A percentile compares a stretch with the other conserved stretches of the same genome.
Evolutionary conservation across 2,113 vertebrate species (phyloP).

Genomic region (Hemibagrus wyckioides): DNA sequence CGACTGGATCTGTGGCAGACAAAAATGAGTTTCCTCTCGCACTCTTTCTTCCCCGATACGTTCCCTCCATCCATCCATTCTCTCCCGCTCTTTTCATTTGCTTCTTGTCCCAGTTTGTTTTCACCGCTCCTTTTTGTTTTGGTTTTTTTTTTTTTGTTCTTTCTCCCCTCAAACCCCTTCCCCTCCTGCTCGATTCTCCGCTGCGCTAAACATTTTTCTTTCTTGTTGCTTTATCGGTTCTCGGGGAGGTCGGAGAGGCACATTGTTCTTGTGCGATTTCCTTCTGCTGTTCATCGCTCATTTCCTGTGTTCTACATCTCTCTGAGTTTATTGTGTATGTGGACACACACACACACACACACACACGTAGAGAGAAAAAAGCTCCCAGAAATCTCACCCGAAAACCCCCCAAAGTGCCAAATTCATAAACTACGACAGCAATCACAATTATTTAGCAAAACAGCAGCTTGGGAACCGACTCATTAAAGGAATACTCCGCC

Average conservation of each 20-base stretch:
- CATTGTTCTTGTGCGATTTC: conserved; percentile 23
- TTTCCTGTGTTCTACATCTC: conserved; percentile 26
- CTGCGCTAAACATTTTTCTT: background rate
- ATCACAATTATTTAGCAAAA: background rate
- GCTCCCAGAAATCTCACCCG: background rate
- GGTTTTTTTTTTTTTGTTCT: background rate
- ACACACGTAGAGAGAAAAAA: background rate
- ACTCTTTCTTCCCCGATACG: conserved; percentile 34
- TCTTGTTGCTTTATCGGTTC: conserved; percentile 18
- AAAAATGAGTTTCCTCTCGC: conserved; percentile 45
- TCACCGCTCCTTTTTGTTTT: background rate
- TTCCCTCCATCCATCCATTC: conserved; percentile 50
- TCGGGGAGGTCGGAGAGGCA: background rate
- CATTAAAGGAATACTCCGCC: background rate
- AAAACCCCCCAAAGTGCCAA: background rate
- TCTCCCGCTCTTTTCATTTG: background rate
- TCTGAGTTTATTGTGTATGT: conserved; percentile 26
- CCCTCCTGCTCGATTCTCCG: background rate
- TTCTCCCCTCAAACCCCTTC: conserved; percentile 9
- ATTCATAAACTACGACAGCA: background rate
- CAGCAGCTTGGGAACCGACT: background rate
- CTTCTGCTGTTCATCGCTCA: conserved; percentile 30
- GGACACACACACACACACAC: background rate
- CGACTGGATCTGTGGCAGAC: conserved; percentile 23
- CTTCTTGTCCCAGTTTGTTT: conserved; percentile 16